Evolutionary conservation across 2,888 invertebrate species (phyloP), one percentile per base, ranked within the genome.

Genomic region (Pandemis corylana): DNA sequence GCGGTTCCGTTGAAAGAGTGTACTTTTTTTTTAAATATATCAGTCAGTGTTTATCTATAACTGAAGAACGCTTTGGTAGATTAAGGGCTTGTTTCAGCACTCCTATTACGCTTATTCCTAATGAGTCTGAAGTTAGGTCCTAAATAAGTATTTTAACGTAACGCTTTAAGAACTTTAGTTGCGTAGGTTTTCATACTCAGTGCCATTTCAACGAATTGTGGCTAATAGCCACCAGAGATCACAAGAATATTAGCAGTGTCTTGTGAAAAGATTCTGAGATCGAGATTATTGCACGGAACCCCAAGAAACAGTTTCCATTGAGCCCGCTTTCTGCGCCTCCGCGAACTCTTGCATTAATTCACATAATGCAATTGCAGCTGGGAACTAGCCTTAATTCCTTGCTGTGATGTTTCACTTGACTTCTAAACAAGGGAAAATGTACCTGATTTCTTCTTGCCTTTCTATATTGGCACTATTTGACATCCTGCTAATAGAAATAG

Each of bases 291-390:
- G 59, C 12, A 59, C 59, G 10, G 59, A 59, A 28, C 59, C 10
- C 28, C 28, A 59, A 59, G 2, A 20, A 85, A 80, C 70, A 70
- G 56, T 61, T 77, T 71, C 77, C 78, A 82, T 83, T 83, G 80
- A 80, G 70, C 28, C 76, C 75, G 81, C 80, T 82, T 82, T 82
- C 83, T 80, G 83, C 79, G 81, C 76, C 79, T 79, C 72, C 62
- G 76, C 77, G 77, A 80, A 77, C 76, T 76, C 79, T 80, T 59
- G 80, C 80, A 83, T 84, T 82, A 81, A 85, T 81, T 78, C 80
- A 61, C 78, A 78, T 82, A 79, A 71, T 76, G 75, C 69, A 68
- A 79, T 68, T 78, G 78, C 77, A 76, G 73, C 76, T 76, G 69
- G 72, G 66, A 67, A 65, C 72, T 78, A 72, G 66, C 77, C 82